A percentile compares a stretch with the other conserved stretches of the same genome.
Conservation (phyloP, 2,888 invertebrate species). For the Thymelicus acteon region DNA sequence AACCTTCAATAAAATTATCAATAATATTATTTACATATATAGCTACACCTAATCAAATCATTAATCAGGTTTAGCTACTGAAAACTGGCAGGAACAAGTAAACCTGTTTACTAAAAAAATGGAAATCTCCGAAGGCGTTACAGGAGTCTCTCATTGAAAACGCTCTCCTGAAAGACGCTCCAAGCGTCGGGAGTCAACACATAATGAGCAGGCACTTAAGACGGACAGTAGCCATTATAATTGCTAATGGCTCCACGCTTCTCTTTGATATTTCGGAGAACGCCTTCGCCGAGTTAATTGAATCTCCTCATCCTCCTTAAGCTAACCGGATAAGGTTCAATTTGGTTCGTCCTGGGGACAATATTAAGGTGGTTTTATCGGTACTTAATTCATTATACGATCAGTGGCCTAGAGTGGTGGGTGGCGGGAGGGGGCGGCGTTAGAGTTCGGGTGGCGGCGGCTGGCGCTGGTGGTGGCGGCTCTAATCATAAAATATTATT, state of each 20-base stretch:
- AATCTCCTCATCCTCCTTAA: constrained; percentile 33
- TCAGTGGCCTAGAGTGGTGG: constrained; percentile 48
- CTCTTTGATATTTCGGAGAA: constrained; percentile 58
- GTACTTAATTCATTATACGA: constrained; percentile 56
- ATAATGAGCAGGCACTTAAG: constrained; percentile 74
- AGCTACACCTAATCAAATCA: neutral
- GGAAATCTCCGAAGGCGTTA: neutral
- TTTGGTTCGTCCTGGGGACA: constrained; percentile 26
- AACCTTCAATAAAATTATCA: too few relatives aligned
- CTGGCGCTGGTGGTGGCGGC: constrained; percentile 40
- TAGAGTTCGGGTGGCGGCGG: constrained; percentile 41
- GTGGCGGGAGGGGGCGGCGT: constrained; percentile 44
- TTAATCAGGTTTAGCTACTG: neutral
- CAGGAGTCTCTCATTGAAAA: constrained; percentile 14
- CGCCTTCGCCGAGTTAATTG: constrained; percentile 36
- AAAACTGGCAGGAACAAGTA: neutral
- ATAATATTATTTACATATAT: too few relatives aligned
- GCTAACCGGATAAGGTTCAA: constrained; percentile 37
- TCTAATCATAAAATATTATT: constrained; percentile 62
- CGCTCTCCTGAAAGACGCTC: constrained; percentile 37
- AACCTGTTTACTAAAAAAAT: constrained; percentile 4
- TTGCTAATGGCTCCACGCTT: constrained; percentile 67
- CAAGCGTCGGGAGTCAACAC: constrained; percentile 40
- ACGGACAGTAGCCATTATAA: constrained; percentile 70
- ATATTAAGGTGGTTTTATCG: constrained; percentile 50